Evolutionary conservation across 2,888 invertebrate genomes (phyloP).

Genomic region (Tinea semifulvella): DNA sequence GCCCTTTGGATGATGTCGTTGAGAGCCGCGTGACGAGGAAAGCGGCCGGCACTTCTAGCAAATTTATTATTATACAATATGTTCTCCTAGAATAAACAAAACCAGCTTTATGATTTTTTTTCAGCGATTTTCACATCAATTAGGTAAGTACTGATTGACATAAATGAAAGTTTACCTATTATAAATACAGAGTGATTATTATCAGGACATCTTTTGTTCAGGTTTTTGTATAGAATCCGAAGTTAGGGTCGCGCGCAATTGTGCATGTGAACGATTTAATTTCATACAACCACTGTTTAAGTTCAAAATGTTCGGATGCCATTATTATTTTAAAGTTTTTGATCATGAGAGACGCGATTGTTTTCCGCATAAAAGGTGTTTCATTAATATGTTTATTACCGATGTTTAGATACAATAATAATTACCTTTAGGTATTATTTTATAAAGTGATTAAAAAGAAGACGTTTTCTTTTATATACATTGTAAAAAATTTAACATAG

Average conservation of each 20-base stretch:
- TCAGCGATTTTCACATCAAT: constrained; percentile 4
- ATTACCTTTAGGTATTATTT: neutral
- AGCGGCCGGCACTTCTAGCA: too few species aligned
- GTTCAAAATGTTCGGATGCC: constrained; percentile 42
- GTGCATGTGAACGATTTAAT: constrained; percentile 29
- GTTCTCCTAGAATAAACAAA: too few species aligned
- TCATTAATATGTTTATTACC: constrained; percentile 2
- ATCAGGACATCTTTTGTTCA: constrained; percentile 48
- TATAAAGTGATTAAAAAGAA: too few species aligned
- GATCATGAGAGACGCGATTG: constrained; percentile 46
- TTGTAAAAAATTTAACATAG: too few species aligned
- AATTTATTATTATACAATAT: too few species aligned
- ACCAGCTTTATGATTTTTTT: too few species aligned
- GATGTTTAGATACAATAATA: neutral
- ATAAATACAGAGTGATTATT: constrained; percentile 35
- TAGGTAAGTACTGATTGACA: neutral
- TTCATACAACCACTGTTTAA: constrained; percentile 27
- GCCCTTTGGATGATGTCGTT: too few species aligned
- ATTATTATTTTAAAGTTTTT: constrained; percentile 50
- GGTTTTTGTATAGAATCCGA: constrained; percentile 18
- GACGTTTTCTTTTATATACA: too few species aligned
- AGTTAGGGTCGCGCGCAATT: constrained; percentile 46
- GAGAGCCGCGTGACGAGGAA: too few species aligned
- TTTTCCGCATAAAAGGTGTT: constrained; percentile 39
- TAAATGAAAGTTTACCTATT: constrained; percentile 8